Evolutionary conservation across 1,140 invertebrate genomes (phyloP), one percentile per base, ranked within the genome.

Genomic region (Theocolax elegans): DNA sequence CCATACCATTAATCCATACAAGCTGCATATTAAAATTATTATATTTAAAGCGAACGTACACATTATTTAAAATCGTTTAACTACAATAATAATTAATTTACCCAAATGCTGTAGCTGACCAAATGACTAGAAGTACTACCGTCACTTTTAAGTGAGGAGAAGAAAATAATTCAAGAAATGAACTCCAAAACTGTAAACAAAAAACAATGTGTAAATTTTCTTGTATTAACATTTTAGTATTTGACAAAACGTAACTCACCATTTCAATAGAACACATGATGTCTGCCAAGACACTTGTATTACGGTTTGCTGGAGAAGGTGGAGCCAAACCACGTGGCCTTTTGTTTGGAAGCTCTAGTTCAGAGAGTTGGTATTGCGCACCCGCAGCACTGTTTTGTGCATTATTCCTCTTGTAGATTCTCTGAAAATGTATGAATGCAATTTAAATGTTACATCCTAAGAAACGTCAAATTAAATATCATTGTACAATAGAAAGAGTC

Each of bases 311-410:
- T 46, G 83, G 81, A 29, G 80, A 80, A 6, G 79, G 75, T 51
- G 85, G 83, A 15, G 87, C 82, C 27, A 80, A 72, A 27, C 81
- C 80, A 21, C 80, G 76, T 15, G 82, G 81, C 66, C 89, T 84
- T 77, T 91, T 89, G 60, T 87, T 88, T 1, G 91, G 91, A 72
- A 92, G 82, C 77, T 92, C 89, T 62, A 92, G 79, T 79, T 92
- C 91, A 9, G 90, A 89, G 15, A 91, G 82, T 53, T 91, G 88
- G 80, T 91, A 92, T 51, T 89, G 87, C 0, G 87, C 86, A n/a
- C 86, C 82, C 21, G 81, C 81, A n/a, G 81, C 78, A 58, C 76
- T 80, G 68, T 82, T 81, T 53, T 82, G 72, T 19, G 80, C 72
- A 59, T 87, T 85, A 75, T 89, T 89, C 56, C 85, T 85, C 74